phyloP scores from a whole-genome alignment of 2,797 vertebrate genomes.

The Mormyrops boulengeri region DNA sequence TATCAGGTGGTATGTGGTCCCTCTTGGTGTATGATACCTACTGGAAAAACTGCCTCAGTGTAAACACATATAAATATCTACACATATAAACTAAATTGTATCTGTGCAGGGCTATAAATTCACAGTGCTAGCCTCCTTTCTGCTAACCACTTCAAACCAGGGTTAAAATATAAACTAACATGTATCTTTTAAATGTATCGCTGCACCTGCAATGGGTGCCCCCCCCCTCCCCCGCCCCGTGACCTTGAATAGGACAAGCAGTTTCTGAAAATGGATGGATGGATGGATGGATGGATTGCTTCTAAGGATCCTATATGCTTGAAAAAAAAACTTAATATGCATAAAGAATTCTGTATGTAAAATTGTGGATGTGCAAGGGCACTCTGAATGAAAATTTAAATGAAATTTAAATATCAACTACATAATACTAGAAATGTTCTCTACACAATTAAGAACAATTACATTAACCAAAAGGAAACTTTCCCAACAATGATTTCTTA shows the following conservation, averaged over 20 bases:
- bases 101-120: neutral
- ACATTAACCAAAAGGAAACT: neutral
- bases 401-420: neutral
- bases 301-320: neutral
- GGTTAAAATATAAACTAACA: neutral
- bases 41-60: neutral
- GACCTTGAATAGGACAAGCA: neutral
- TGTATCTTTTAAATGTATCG: neutral
- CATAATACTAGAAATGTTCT: neutral
- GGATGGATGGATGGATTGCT: neutral
- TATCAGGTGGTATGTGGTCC: neutral
- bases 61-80: neutral
- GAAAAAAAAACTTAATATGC: neutral
- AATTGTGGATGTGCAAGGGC: neutral
- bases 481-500: neutral
- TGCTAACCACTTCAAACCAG: neutral
- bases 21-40: neutral
- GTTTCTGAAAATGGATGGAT: neutral
- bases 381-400: neutral
- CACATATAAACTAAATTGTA: neutral
- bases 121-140: neutral
- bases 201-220: neutral
- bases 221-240: too few species aligned
- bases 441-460: neutral
- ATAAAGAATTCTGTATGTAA: neutral